Evolutionary conservation across 2,113 vertebrate genomes (phyloP).

Genomic region (Nematolebias whitei): DNA sequence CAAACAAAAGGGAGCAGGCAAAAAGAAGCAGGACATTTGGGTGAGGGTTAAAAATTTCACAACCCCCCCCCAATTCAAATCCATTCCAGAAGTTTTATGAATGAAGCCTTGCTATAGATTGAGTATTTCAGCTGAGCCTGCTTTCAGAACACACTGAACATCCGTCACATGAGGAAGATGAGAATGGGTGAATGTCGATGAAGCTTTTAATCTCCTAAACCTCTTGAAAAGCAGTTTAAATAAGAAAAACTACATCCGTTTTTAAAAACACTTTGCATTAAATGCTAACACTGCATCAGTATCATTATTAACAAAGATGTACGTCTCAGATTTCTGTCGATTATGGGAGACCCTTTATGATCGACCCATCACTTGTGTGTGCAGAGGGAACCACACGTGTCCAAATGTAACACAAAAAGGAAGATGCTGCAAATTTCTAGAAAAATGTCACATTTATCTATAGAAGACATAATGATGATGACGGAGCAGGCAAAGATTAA

Average conservation of each 20-base stretch:
- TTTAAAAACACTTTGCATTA: no score
- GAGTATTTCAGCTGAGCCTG: constrained; percentile 16
- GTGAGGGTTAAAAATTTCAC: no score
- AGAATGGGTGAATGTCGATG: neutral
- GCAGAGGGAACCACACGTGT: neutral
- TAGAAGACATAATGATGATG: neutral
- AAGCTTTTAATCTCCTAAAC: constrained; percentile 12
- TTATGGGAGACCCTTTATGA: constrained; percentile 25
- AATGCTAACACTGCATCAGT: no score
- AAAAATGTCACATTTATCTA: neutral
- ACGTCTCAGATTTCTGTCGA: constrained; percentile 10
- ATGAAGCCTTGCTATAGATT: constrained; percentile 43
- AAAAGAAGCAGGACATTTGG: no score
- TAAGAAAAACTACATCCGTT: no score
- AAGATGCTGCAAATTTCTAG: neutral
- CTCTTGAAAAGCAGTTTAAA: no score
- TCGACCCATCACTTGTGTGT: constrained; percentile 3
- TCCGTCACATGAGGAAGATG: constrained; percentile 20
- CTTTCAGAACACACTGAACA: constrained; percentile 15
- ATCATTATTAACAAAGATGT: neutral
- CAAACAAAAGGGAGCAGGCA: no score
- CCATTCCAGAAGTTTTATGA: constrained; percentile 54
- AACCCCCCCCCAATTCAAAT: no score
- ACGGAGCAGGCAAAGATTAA: neutral
- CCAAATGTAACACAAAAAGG: neutral